Evolutionary conservation across 2,888 invertebrate genomes (phyloP).

Genomic region (Pachycephus smyrnensis): DNA sequence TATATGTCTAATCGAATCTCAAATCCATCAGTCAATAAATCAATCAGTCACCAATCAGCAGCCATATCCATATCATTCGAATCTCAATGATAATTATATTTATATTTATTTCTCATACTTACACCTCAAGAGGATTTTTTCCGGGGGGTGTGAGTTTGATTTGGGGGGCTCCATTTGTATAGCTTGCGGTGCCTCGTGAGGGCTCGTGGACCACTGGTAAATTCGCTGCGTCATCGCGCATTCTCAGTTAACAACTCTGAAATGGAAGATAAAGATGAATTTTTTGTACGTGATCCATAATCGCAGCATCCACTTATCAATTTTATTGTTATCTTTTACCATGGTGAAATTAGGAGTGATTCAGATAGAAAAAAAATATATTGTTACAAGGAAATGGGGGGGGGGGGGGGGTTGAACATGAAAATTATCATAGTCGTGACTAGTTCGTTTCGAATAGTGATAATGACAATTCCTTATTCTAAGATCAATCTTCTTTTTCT

Average conservation of each 20-base stretch:
- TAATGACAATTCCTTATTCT: too few species aligned
- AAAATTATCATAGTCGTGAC: not conserved
- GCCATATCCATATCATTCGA: not conserved
- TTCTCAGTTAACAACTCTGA: slow-evolving; percentile 64
- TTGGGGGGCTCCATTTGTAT: slow-evolving; percentile 62
- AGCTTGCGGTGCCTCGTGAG: slow-evolving; percentile 58
- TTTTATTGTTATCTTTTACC: not conserved
- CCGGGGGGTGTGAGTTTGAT: slow-evolving; percentile 55
- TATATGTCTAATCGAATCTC: not conserved
- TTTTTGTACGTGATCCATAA: not conserved
- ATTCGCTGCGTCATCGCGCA: slow-evolving; percentile 66
- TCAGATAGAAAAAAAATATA: not conserved
- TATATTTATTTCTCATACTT: slow-evolving; percentile 42
- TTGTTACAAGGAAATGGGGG: not conserved
- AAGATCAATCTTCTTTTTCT: not conserved
- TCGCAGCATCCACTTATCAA: not conserved
- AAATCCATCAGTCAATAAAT: not conserved
- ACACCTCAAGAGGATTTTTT: slow-evolving; percentile 63
- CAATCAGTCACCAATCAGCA: not conserved
- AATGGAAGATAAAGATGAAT: slow-evolving; percentile 33
- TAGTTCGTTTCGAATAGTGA: not conserved
- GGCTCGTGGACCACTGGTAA: slow-evolving; percentile 63
- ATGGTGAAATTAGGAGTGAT: not conserved
- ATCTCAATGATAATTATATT: not conserved
- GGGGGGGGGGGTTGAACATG: not conserved